A percentile compares a stretch with the other conserved stretches of the same genome.
phyloP scores from a whole-genome alignment of 2,888 invertebrate genomes.

The Tromatobia lineatoria region DNA sequence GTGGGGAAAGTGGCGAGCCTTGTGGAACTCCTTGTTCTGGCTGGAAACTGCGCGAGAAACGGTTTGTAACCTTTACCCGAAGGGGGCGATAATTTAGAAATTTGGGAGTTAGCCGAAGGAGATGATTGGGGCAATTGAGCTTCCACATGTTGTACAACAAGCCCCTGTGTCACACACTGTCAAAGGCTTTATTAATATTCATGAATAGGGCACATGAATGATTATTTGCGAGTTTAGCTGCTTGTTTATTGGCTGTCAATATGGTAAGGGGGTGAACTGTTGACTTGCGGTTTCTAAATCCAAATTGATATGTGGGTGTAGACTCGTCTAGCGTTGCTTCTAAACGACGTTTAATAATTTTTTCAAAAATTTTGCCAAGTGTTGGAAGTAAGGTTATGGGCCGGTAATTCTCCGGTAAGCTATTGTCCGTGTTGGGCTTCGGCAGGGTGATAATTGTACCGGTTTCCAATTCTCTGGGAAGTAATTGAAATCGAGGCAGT shows the following conservation, averaged over 20 bases:
- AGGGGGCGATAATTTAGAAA: neutral
- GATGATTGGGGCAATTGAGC: slow-evolving; percentile 26
- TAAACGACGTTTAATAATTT: slow-evolving; percentile 30
- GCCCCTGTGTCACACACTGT: slow-evolving; percentile 69
- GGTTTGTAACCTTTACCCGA: neutral
- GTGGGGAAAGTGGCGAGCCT: slow-evolving; percentile 51
- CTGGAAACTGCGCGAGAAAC: slow-evolving; percentile 36
- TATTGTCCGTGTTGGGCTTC: slow-evolving; percentile 33
- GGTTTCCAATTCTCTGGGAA: too few relatives aligned
- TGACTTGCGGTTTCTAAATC: slow-evolving; percentile 32
- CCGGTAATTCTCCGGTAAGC: slow-evolving; percentile 19
- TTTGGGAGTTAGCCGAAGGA: neutral
- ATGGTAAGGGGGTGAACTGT: slow-evolving; percentile 34
- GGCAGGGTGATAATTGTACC: slow-evolving; percentile 35
- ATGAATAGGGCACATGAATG: slow-evolving; percentile 67
- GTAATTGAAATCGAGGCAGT: neutral
- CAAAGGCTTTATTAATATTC: slow-evolving; percentile 73
- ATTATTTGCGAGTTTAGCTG: slow-evolving; percentile 37
- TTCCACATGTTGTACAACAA: slow-evolving; percentile 66
- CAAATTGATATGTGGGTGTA: too few relatives aligned
- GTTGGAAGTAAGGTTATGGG: slow-evolving; percentile 12
- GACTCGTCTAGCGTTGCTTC: neutral
- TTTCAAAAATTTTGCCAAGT: slow-evolving; percentile 40
- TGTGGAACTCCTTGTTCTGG: too few relatives aligned
- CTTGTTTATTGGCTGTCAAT: slow-evolving; percentile 39